Percentiles rank a stretch among this genome's conserved stretches.
phyloP scores from a whole-genome alignment of 2,113 vertebrate genomes.

The Macquaria ambigua region DNA sequence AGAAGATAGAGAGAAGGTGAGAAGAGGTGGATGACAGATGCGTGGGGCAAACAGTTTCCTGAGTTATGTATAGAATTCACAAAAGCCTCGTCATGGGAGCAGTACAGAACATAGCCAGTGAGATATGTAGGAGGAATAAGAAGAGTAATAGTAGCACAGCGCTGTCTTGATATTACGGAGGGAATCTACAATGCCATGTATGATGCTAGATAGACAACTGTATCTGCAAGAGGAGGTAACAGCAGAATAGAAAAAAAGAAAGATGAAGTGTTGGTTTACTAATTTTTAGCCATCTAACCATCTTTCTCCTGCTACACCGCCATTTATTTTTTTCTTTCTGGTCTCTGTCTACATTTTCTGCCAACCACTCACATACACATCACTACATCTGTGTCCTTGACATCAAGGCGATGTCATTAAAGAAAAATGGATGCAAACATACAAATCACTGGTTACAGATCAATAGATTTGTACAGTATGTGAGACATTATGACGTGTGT shows the following conservation, averaged over 20 bases:
- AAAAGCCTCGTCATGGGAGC: conserved; percentile 40
- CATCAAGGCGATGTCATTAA: background rate
- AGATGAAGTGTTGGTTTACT: background rate
- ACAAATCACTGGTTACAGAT: background rate
- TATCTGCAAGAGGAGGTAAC: background rate
- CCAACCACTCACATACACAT: background rate
- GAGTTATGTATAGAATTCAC: conserved; percentile 46
- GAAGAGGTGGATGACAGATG: conserved; percentile 41
- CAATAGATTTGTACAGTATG: background rate
- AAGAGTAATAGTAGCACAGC: conserved; percentile 17
- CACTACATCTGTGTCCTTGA: conserved; percentile 20
- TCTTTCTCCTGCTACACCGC: background rate
- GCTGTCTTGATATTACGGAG: conserved; percentile 8
- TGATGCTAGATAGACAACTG: background rate
- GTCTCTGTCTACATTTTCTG: conserved; percentile 23
- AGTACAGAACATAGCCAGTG: conserved; percentile 6
- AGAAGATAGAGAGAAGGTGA: conserved; percentile 22
- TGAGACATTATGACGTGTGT: background rate
- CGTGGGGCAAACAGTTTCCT: conserved; percentile 46
- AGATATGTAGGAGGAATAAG: conserved; percentile 25
- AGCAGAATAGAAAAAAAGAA: background rate
- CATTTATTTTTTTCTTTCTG: background rate
- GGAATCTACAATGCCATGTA: background rate
- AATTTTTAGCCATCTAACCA: background rate
- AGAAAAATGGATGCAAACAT: conserved; percentile 12